Evolutionary conservation across 2,888 invertebrate genomes (phyloP).

Genomic region (Altica lythri): DNA sequence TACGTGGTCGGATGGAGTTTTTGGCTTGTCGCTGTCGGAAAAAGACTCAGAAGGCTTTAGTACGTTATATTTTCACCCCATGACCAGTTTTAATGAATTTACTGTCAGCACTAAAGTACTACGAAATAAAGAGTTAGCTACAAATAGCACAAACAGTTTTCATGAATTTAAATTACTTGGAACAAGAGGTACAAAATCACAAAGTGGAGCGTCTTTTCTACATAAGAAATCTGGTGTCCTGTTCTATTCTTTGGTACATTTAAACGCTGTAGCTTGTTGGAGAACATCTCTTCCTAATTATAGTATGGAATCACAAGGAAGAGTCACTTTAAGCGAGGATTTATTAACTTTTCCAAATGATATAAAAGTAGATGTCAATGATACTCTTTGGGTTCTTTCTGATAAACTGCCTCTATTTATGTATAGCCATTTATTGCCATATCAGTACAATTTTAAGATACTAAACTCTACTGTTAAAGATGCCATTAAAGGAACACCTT

Average conservation of each 20-base stretch:
- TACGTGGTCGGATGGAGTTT: constrained; percentile 78
- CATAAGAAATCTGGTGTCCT: constrained; percentile 73
- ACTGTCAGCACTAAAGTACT: constrained; percentile 72
- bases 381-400: constrained; percentile 75
- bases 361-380: constrained; percentile 73
- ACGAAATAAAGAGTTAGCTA: constrained; percentile 62
- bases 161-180: constrained; percentile 71
- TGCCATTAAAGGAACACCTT: constrained; percentile 73
- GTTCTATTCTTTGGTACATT: constrained; percentile 74
- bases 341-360: constrained; percentile 78
- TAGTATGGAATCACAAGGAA: constrained; percentile 70
- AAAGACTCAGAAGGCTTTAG: constrained; percentile 69
- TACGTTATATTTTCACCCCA: constrained; percentile 78
- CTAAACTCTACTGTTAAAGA: constrained; percentile 70
- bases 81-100: constrained; percentile 78
- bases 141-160: constrained; percentile 58
- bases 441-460: constrained; percentile 73
- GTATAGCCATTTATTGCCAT: constrained; percentile 66
- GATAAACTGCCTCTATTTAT: constrained; percentile 74
- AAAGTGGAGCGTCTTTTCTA: constrained; percentile 74
- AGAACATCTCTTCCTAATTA: constrained; percentile 71
- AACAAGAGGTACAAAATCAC: constrained; percentile 71
- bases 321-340: constrained; percentile 71
- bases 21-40: constrained; percentile 73
- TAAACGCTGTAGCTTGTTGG: constrained; percentile 81